Evolutionary conservation across 92 coral and sea anemone species (phyloP).

Genomic region (Pocillopora grandis): DNA sequence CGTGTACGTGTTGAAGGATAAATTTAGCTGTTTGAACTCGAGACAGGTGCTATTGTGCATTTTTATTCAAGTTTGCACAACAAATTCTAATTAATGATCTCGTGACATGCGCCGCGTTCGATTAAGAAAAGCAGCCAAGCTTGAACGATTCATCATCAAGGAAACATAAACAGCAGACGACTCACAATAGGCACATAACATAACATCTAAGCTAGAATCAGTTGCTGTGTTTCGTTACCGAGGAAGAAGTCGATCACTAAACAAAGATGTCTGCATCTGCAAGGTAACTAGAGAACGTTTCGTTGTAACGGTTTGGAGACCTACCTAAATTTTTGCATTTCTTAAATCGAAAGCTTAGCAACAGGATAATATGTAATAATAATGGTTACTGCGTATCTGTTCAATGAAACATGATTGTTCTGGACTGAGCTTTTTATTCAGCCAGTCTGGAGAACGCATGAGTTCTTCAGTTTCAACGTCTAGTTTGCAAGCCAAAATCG

Average conservation of each 20-base stretch:
- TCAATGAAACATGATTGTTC: neutral
- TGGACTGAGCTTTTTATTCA: neutral
- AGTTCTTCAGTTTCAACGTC: too few relatives aligned
- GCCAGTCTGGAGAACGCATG: too few relatives aligned
- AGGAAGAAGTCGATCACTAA: neutral
- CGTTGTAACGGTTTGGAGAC: neutral
- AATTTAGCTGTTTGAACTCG: too few relatives aligned
- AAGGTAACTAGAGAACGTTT: neutral
- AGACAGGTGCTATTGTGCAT: too few relatives aligned
- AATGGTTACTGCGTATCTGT: neutral
- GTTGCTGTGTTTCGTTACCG: neutral
- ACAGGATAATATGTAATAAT: neutral
- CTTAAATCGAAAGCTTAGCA: slow-evolving; percentile 3
- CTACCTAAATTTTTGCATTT: neutral
- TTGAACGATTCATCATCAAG: neutral
- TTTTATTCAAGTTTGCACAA: slow-evolving; percentile 5
- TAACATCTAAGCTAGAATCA: neutral
- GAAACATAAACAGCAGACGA: neutral
- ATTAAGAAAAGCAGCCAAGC: slow-evolving; percentile 12
- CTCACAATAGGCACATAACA: neutral
- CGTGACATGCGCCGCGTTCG: slow-evolving; percentile 9
- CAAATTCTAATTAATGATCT: neutral
- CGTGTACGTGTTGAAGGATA: too few relatives aligned
- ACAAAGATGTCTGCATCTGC: neutral
- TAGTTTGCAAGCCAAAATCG: too few relatives aligned